Base-by-base conservation (phyloP, 1,140 invertebrate genomes). In the Ladona fulva region DNA sequence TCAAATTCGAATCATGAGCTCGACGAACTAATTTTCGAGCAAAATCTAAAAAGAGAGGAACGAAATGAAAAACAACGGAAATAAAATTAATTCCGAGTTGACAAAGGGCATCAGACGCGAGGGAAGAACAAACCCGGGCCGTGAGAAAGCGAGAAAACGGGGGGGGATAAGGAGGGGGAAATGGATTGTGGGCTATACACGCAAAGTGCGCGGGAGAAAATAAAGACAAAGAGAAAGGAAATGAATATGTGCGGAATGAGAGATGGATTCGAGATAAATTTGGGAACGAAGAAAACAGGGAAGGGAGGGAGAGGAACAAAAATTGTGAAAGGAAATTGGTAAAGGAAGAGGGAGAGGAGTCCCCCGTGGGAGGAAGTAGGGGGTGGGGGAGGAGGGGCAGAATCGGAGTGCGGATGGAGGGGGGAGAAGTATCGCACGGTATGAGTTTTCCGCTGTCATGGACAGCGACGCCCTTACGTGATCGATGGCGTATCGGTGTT, bases 401-500 rank as follows among this genome's bases (percentile, higher is more conserved):
- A n/a, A n/a, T n/a, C n/a, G n/a, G n/a, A n/a, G n/a, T n/a, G 52
- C 52, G 12, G 52, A 1, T 5, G 52, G 52, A 22, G 52, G 3
- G 29, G 52, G 52, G 52, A 22, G 52, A 19, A 66, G n/a, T 16
- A 16, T 19, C n/a, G 16, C 16, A 16, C 52, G 16, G 52, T 66
- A 66, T 66, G 52, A 66, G 52, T 66, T 66, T 66, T 66, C 52
- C 52, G 52, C 52, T 66, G 52, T 22, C 52, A 19, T 66, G 52
- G 52, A 66, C 52, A 66, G 52, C 52, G 52, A 66, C 52, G 52
- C 52, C 52, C 52, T 12, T 6, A 66, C 16, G 3, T 66, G 52
- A 66, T 66, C 52, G 52, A 66, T 66, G 52, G n/a, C 52, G 52
- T 66, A 66, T 66, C 52, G 52, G 52, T 66, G 52, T 66, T 16